phyloP scores from a whole-genome alignment of 2,113 vertebrate species.

The Callopanchax toddi region DNA sequence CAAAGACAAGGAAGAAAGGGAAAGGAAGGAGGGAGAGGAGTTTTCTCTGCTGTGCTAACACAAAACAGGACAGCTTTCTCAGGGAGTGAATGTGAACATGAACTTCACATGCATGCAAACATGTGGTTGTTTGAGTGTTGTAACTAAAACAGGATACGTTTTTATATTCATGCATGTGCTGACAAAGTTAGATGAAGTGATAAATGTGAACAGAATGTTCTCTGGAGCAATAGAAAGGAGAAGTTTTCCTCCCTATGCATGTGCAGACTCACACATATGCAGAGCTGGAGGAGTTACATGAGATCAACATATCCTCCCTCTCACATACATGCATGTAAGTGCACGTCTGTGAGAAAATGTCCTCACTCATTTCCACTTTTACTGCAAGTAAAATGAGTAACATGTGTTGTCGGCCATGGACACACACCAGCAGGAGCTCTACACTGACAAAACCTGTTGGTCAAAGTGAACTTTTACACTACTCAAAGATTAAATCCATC shows the following conservation, averaged over 20 bases:
- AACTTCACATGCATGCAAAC: conserved; percentile 40
- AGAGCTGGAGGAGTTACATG: conserved; percentile 14
- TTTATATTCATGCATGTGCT: background rate
- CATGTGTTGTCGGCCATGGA: background rate
- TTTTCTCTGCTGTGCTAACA: conserved; percentile 54
- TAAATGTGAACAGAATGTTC: conserved; percentile 70
- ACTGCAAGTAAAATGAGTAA: background rate
- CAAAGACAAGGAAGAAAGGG: conserved; percentile 8
- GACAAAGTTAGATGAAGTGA: conserved; percentile 60
- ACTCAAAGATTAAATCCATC: background rate
- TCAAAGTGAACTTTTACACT: background rate
- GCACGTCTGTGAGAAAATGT: conserved; percentile 2
- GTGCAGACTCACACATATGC: conserved; percentile 12
- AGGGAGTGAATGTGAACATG: conserved; percentile 16
- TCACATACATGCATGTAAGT: conserved; percentile 11
- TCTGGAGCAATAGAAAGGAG: conserved; percentile 19
- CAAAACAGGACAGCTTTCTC: conserved; percentile 58
- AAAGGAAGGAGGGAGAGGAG: conserved; percentile 28
- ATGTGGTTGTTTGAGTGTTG: conserved; percentile 51
- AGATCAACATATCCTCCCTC: conserved; percentile 14
- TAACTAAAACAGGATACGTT: conserved; percentile 6
- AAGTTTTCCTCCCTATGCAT: background rate
- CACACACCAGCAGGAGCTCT: background rate
- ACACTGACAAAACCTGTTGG: background rate
- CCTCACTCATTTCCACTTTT: conserved; percentile 13